Percentiles rank a stretch among this genome's conserved stretches.
phyloP scores from a whole-genome alignment of 1,140 invertebrate genomes.

The Caenorhabditis inopinata region DNA sequence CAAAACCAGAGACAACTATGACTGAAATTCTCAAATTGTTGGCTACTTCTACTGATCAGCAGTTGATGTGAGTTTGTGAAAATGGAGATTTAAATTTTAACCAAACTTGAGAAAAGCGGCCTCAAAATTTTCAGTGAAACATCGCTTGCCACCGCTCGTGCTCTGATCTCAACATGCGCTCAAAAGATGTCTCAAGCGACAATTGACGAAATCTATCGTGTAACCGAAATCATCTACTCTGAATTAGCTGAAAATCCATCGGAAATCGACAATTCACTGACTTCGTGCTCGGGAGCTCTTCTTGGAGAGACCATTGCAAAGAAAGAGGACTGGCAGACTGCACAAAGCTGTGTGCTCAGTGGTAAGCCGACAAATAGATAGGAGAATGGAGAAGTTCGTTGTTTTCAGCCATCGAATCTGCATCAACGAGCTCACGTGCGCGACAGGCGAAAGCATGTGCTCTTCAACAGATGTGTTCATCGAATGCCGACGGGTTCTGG shows the following conservation, averaged over 20 bases:
- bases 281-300: conserved; percentile 1
- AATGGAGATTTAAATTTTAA: not conserved
- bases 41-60: conserved; percentile 27
- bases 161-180: not conserved
- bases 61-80: conserved; percentile 30
- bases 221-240: conserved; percentile 11
- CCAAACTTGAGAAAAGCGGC: not conserved
- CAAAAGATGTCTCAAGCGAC: conserved; percentile 11
- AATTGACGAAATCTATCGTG: conserved; percentile 19
- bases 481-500: not conserved
- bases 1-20: conserved; percentile 56
- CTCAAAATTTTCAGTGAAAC: conserved; percentile 26
- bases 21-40: conserved; percentile 55
- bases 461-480: conserved; percentile 26
- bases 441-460: conserved; percentile 34
- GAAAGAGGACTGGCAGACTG: not conserved
- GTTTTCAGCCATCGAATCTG: conserved; percentile 13
- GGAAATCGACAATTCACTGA: conserved; percentile 32
- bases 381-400: too few relatives aligned
- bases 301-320: conserved; percentile 22
- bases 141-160: conserved; percentile 28
- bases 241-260: conserved; percentile 5
- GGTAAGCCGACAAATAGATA: too few relatives aligned
- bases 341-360: not conserved
- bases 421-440: not conserved